Evolutionary conservation across 1,140 invertebrate species (phyloP).

Genomic region (Harlomillsia oculata): DNA sequence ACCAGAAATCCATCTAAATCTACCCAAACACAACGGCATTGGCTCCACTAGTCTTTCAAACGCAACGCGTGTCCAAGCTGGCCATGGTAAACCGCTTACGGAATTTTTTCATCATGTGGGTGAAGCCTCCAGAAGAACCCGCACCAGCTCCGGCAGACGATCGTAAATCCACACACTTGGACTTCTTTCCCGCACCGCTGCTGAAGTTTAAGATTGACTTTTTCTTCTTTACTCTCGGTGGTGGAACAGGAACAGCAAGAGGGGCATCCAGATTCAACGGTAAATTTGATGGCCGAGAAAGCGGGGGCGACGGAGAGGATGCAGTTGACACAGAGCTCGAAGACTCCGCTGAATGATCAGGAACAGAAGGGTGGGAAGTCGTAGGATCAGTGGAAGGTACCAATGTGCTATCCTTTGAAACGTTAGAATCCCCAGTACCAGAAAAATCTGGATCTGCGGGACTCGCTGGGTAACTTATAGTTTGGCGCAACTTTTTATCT

Average conservation of each 20-base stretch:
- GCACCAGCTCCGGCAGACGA: not conserved
- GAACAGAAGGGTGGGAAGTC: too few species aligned
- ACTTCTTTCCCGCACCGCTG: not conserved
- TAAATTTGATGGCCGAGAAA: conserved; percentile 12
- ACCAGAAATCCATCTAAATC: not conserved
- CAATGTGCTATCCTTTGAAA: too few species aligned
- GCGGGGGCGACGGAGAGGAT: conserved; percentile 8
- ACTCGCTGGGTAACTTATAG: not conserved
- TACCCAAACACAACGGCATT: conserved; percentile 21
- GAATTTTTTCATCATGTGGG: conserved; percentile 25
- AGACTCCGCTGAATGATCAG: too few species aligned
- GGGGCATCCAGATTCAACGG: not conserved
- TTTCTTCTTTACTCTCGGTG: conserved; percentile 1
- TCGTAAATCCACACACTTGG: conserved; percentile 21
- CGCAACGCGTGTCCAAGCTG: not conserved
- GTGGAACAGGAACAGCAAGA: not conserved
- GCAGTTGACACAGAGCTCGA: not conserved
- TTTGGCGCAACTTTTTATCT: not conserved
- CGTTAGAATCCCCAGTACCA: too few species aligned
- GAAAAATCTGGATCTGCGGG: too few species aligned
- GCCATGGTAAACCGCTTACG: conserved; percentile 14
- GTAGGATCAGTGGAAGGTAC: too few species aligned
- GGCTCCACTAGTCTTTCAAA: conserved; percentile 18
- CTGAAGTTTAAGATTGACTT: not conserved
- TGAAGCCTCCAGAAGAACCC: too few species aligned